These are phyloP conservation scores for Musca vetustissima DNA, from an alignment of 1,140 invertebrate genomes.

Conservation along the genomic window DNA sequence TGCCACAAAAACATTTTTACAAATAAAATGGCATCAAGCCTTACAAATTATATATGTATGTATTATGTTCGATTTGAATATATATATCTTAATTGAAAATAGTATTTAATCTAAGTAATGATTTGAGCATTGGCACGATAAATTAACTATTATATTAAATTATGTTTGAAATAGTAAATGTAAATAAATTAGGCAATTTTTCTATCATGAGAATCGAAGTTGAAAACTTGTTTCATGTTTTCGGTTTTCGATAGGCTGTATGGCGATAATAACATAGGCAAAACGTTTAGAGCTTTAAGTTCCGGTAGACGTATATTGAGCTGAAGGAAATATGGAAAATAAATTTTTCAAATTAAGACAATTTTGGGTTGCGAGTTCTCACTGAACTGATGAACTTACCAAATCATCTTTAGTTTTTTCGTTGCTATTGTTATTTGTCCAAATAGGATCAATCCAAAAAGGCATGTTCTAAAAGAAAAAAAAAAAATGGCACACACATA, in stretches of 20 bases:
- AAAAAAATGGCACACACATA: not conserved
- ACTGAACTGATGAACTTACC: too few relatives aligned
- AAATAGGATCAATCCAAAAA: slow-evolving; percentile 53
- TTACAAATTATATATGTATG: too few relatives aligned
- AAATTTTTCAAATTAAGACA: too few relatives aligned
- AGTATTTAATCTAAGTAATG: too few relatives aligned
- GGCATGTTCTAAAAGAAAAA: slow-evolving; percentile 34
- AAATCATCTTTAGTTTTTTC: slow-evolving; percentile 33
- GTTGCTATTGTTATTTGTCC: slow-evolving; percentile 38
- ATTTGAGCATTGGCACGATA: not conserved
- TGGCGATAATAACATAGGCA: slow-evolving; percentile 45
- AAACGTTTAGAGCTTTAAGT: slow-evolving; percentile 37
- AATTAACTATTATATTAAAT: slow-evolving; percentile 5
- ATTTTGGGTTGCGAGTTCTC: too few relatives aligned
- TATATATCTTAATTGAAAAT: too few relatives aligned
- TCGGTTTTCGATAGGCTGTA: slow-evolving; percentile 50
- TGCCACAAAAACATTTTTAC: slow-evolving; percentile 21
- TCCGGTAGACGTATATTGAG: slow-evolving; percentile 44
- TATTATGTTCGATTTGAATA: too few relatives aligned
- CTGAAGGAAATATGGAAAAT: slow-evolving; percentile 11
- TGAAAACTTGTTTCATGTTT: slow-evolving; percentile 50
- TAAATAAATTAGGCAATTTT: slow-evolving; percentile 43
- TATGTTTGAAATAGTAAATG: slow-evolving; percentile 1
- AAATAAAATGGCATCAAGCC: too few relatives aligned
- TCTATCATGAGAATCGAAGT: slow-evolving; percentile 48